Base-by-base conservation (phyloP, 2,797 vertebrate genomes). In the Cossypha caffra region DNA sequence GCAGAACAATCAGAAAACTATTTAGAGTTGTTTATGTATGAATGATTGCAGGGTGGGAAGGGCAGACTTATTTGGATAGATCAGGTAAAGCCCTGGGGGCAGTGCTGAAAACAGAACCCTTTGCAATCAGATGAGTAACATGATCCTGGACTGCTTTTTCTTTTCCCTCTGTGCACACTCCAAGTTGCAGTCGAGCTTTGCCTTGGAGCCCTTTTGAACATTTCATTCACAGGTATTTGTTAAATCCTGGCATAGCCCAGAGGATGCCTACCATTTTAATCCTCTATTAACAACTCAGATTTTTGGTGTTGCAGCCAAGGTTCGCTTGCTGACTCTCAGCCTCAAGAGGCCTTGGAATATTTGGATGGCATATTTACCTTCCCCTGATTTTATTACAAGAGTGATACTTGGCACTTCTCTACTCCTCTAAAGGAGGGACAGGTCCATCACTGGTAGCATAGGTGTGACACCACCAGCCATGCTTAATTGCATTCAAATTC, bases 21-120 rank as follows among this genome's bases (percentile, higher is more conserved):
- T 97, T 96, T 96, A 91, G 91, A 91, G 95, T 68, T 96, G 94
- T 96, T 96, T 97, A 90, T 91, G 84, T 93, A 86, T 80, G 92
- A 94, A 87, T 88, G 91, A 96, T 95, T 96, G 92, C 92, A 92
- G 95, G 81, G 81, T 93, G 91, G 94, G 96, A 96, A 96, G 91
- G 78, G 62, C 91, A 95, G 91, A 61, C 82, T 86, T 91, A 18
- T 86, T 96, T 96, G 82, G 87, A 91, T 55, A 84, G 68, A 84
- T 84, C 96, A 95, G 96, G 95, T 96, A 97, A 90, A 95, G 58
- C 95, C 96, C 82, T 57, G 79, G 54, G 58, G 95, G 84, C 58
- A 94, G 79, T 0, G 0, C 64, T 86, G 91, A 90, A 91, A 95
- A 95, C 73, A 78, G 76, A 93, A 58, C 54, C 52, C 92, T 62